Conservation (phyloP, 2,888 invertebrate genomes). For the Gasteruption jaculator region DNA sequence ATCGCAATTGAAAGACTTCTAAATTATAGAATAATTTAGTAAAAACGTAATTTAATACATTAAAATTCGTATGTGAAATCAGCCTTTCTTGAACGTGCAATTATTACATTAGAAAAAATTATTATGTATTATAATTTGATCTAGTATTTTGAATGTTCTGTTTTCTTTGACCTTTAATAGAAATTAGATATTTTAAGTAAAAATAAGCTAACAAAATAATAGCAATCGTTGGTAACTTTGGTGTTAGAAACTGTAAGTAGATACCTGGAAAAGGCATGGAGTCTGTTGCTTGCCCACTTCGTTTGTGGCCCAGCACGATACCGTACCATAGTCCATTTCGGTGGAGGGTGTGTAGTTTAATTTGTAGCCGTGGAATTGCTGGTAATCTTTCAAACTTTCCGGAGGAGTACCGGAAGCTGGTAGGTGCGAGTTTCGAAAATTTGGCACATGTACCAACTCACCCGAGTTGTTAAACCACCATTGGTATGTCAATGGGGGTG, state of each 20-base stretch:
- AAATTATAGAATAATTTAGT: too few relatives aligned
- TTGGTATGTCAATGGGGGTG: conserved; percentile 78
- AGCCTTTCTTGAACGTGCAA: too few relatives aligned
- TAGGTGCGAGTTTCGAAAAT: conserved; percentile 54
- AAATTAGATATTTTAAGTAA: too few relatives aligned
- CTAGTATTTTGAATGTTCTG: too few relatives aligned
- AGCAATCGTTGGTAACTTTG: conserved; percentile 6
- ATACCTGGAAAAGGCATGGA: conserved; percentile 80
- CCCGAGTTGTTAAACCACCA: conserved; percentile 94
- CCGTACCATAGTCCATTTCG: conserved; percentile 85
- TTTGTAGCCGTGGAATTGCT: conserved; percentile 58
- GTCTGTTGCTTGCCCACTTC: conserved; percentile 77
- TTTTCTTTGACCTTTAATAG: too few relatives aligned
- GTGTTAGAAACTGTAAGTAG: conserved; percentile 15
- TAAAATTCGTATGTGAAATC: too few relatives aligned
- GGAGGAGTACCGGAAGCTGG: conserved; percentile 36
- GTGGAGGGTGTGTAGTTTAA: conserved; percentile 82
- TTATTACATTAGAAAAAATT: too few relatives aligned
- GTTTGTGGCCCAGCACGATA: conserved; percentile 83
- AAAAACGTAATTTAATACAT: too few relatives aligned
- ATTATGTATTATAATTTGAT: too few relatives aligned
- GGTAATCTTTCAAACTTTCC: conserved; percentile 42
- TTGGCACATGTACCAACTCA: conserved; percentile 74
- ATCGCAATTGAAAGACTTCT: too few relatives aligned
- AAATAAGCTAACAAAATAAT: conserved; percentile 5